Conservation (phyloP, 2,888 invertebrate genomes). For the Caenorhabditis imperialis region DNA sequence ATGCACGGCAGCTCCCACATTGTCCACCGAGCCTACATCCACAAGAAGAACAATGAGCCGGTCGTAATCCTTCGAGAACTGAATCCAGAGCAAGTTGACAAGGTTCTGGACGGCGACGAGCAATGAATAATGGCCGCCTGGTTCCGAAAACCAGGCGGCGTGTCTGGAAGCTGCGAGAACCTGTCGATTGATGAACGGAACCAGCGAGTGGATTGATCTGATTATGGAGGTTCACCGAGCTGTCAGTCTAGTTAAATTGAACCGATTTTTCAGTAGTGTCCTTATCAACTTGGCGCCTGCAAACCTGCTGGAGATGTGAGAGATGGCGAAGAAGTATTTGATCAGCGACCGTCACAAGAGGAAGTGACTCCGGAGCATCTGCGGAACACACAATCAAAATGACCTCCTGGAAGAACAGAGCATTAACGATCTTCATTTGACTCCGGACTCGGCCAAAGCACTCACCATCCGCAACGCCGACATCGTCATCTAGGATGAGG, state of each 20-base stretch:
- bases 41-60: constrained; percentile 23
- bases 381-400: too few species aligned
- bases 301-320: too few species aligned
- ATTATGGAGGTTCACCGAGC: too few species aligned
- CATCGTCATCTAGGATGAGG: constrained; percentile 19
- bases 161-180: constrained; percentile 8
- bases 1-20: constrained; percentile 32
- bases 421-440: too few species aligned
- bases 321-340: constrained; percentile 1
- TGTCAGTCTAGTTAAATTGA: too few species aligned
- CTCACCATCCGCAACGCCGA: background rate
- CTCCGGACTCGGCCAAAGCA: background rate
- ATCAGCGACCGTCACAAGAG: too few species aligned
- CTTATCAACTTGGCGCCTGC: too few species aligned
- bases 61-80: constrained; percentile 8
- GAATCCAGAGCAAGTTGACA: background rate
- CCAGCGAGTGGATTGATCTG: too few species aligned
- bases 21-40: constrained; percentile 14
- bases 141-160: constrained; percentile 37
- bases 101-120: background rate
- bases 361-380: too few species aligned
- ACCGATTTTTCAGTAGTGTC: too few species aligned
- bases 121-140: constrained; percentile 21
- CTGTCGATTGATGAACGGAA: background rate
- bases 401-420: too few species aligned